Evolutionary conservation across 2,113 vertebrate genomes (phyloP).

Genomic region (Upupa epops): DNA sequence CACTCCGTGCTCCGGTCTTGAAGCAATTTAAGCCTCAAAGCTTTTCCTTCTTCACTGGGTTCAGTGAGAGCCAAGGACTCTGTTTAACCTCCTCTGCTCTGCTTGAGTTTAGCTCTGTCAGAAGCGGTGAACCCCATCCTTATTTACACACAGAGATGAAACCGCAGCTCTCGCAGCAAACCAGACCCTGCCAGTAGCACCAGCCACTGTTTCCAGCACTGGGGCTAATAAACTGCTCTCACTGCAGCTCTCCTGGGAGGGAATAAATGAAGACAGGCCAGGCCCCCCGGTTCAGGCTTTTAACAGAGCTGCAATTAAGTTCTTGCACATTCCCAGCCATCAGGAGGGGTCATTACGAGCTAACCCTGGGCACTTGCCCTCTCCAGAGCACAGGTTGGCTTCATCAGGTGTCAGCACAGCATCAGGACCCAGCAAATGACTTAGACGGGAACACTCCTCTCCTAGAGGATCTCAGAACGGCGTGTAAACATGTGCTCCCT

Average conservation of each 20-base stretch:
- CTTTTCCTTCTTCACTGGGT: not conserved
- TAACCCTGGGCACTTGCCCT: constrained; percentile 13
- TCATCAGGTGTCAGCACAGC: not conserved
- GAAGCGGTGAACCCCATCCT: not conserved
- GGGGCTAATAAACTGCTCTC: not conserved
- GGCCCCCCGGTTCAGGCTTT: not conserved
- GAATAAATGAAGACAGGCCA: not conserved
- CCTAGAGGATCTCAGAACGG: not conserved
- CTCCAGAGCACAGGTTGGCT: not conserved
- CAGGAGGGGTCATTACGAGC: not conserved
- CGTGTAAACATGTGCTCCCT: not conserved
- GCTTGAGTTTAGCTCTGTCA: not conserved
- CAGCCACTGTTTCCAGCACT: accelerated
- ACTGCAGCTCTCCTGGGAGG: not conserved
- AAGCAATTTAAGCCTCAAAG: not conserved
- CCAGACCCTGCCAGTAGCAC: accelerated
- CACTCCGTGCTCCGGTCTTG: not conserved
- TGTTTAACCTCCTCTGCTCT: not conserved
- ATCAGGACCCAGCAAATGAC: not conserved
- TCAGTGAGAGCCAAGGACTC: not conserved
- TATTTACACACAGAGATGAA: not conserved
- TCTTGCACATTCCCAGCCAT: not conserved
- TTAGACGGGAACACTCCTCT: too few relatives aligned
- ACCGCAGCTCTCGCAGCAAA: not conserved
- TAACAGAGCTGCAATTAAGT: constrained; percentile 34